Percentiles rank a stretch among this genome's conserved stretches.
Conservation (phyloP, 2,888 invertebrate species). For the Hermaeophaga mercurialis region DNA sequence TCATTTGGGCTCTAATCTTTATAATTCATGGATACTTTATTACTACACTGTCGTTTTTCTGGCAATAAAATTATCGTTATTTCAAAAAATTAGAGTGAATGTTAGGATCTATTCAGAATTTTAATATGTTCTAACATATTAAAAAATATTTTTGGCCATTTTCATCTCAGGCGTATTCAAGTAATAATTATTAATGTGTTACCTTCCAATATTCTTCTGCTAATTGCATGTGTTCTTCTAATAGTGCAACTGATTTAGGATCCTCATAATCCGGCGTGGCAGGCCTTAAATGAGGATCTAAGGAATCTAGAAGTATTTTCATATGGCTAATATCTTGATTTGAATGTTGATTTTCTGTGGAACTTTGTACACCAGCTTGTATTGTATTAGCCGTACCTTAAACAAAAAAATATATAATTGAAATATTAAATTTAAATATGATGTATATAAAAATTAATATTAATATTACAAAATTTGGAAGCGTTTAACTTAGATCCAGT, state of each 20-base stretch:
- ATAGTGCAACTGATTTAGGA: slow-evolving; percentile 82
- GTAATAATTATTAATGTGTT: too few species aligned
- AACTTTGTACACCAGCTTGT: slow-evolving; percentile 44
- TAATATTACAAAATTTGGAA: neutral
- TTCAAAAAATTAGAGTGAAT: too few species aligned
- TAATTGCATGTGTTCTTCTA: slow-evolving; percentile 85
- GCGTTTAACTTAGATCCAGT: neutral
- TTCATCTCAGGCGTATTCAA: too few species aligned
- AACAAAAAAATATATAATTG: slow-evolving; percentile 17
- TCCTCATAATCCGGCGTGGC: slow-evolving; percentile 79
- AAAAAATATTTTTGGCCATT: neutral
- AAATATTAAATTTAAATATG: neutral
- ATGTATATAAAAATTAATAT: too few species aligned
- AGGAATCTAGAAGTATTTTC: slow-evolving; percentile 77
- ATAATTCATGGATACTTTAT: too few species aligned
- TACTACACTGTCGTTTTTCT: too few species aligned
- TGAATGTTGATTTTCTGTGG: slow-evolving; percentile 28
- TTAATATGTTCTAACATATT: too few species aligned
- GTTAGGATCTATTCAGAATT: too few species aligned
- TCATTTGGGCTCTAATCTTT: too few species aligned
- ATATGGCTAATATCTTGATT: slow-evolving; percentile 52
- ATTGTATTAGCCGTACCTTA: slow-evolving; percentile 38
- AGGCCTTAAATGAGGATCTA: slow-evolving; percentile 83
- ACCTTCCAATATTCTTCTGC: slow-evolving; percentile 89
- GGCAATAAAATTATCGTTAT: too few species aligned